Conservation (phyloP, 1,140 invertebrate genomes). For the Tetraneura akinire region DNA sequence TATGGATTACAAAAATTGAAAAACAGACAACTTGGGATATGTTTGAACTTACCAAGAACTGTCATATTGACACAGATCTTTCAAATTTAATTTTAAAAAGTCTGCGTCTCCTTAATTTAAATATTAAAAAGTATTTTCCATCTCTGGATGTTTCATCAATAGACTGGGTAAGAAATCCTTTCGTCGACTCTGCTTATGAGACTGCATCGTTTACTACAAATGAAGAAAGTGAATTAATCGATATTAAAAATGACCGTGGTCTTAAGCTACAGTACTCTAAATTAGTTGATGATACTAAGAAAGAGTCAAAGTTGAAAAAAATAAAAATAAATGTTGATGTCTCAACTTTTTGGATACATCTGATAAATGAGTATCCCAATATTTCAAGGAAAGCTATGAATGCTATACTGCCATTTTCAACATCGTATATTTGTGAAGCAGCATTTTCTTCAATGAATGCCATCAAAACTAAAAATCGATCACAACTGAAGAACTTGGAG, state of each 20-base stretch:
- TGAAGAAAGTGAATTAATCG: neutral
- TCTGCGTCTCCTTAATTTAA: neutral
- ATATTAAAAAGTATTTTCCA: no score
- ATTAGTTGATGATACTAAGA: neutral
- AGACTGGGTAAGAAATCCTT: slow-evolving; percentile 2
- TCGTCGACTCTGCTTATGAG: neutral
- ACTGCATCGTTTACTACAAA: neutral
- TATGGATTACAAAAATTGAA: slow-evolving; percentile 9
- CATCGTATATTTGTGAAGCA: neutral
- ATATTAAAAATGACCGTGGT: neutral
- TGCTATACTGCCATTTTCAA: neutral
- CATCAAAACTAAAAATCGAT: neutral
- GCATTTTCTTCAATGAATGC: slow-evolving; percentile 4
- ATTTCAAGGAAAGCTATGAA: slow-evolving; percentile 2
- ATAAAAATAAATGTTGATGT: slow-evolving; percentile 1
- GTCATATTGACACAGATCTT: neutral
- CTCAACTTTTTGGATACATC: neutral
- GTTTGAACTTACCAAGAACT: neutral
- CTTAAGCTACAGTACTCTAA: neutral
- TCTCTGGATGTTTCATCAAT: neutral
- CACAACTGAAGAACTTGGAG: slow-evolving; percentile 18
- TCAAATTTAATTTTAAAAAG: slow-evolving; percentile 19
- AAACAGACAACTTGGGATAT: neutral
- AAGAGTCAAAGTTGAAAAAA: neutral
- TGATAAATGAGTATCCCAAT: neutral